Conservation (phyloP, 2,113 vertebrate species). For the Rhipidura dahli region DNA sequence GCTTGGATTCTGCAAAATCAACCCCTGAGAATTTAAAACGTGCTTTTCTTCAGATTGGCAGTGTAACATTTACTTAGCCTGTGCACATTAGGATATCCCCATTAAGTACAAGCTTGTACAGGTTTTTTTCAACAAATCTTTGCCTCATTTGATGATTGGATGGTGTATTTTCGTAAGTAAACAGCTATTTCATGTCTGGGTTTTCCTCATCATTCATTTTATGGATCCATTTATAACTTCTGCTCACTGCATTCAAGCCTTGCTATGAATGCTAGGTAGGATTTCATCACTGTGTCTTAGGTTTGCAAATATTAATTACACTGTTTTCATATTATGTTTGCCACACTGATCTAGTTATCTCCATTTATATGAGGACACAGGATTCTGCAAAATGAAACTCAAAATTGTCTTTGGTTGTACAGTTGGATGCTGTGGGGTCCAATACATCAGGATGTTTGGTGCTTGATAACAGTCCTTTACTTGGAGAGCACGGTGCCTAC, state of each 20-base stretch:
- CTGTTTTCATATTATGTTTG: background rate
- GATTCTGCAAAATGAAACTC: background rate
- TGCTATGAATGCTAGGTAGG: background rate
- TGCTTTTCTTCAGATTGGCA: background rate
- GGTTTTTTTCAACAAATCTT: background rate
- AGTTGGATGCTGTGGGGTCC: background rate
- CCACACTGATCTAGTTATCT: background rate
- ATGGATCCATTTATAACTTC: background rate
- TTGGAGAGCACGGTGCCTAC: background rate
- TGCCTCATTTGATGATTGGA: background rate
- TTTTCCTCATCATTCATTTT: background rate
- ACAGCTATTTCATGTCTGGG: background rate
- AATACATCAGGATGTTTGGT: background rate
- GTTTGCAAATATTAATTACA: background rate
- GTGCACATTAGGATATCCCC: background rate
- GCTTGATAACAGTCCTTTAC: background rate
- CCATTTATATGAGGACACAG: background rate
- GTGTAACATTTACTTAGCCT: background rate
- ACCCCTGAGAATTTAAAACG: background rate
- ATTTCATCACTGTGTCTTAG: background rate
- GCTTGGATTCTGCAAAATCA: background rate
- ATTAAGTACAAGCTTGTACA: background rate
- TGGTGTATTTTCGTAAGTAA: background rate
- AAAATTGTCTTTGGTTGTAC: background rate
- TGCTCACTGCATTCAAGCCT: background rate